Conservation (phyloP, 1,140 invertebrate species). For the Lepidurus couesii region DNA sequence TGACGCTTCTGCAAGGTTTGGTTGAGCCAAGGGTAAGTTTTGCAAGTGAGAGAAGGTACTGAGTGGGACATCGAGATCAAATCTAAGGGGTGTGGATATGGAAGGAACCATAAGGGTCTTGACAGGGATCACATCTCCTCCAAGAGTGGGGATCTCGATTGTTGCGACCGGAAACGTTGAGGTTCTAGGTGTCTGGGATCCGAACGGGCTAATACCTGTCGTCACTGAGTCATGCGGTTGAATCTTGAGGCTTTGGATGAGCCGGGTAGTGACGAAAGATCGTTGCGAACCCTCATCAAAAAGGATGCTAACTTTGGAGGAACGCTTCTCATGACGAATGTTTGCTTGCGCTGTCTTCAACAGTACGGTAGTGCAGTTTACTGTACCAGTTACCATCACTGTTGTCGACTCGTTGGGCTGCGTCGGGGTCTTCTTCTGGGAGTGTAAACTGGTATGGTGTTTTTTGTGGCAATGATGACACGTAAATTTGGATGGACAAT, state of each 20-base stretch:
- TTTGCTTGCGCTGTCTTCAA: background rate
- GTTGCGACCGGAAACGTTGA: background rate
- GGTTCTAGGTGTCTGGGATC: background rate
- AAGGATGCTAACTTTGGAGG: background rate
- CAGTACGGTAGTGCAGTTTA: slow-evolving; percentile 1
- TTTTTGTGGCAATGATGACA: background rate
- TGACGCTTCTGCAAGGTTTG: background rate
- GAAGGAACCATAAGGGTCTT: background rate
- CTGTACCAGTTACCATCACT: slow-evolving; percentile 1
- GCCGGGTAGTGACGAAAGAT: background rate
- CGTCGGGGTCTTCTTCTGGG: background rate
- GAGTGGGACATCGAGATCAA: background rate
- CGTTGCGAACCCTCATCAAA: background rate
- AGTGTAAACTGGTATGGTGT: slow-evolving; percentile 25
- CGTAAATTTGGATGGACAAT: slow-evolving; percentile 6
- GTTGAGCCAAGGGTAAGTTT: slow-evolving; percentile 20
- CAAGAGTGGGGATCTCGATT: background rate
- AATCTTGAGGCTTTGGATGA: background rate
- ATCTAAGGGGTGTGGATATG: background rate
- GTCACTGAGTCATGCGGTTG: background rate
- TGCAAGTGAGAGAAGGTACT: slow-evolving; percentile 17
- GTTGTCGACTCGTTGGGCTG: background rate
- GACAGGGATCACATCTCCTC: background rate
- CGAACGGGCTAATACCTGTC: background rate
- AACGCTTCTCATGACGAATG: background rate